Percentiles rank a stretch among this genome's conserved stretches.
Conservation (phyloP, 2,797 vertebrate genomes). For the Mus spretus region DNA sequence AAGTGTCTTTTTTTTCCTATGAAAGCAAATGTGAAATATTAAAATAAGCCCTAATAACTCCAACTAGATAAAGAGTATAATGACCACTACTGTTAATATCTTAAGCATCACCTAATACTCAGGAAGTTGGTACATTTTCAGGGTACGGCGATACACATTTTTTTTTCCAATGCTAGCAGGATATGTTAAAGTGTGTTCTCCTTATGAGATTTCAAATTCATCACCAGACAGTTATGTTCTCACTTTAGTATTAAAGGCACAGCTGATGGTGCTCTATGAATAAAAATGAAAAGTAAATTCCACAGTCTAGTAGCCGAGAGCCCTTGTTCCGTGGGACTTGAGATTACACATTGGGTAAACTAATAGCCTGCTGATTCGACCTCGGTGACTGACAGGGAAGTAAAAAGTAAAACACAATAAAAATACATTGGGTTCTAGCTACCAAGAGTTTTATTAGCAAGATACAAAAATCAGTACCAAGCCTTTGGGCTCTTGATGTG, state of each 20-base stretch:
- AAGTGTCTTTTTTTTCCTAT: slow-evolving; percentile 62
- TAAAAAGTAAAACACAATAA: slow-evolving; percentile 56
- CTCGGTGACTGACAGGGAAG: slow-evolving; percentile 78
- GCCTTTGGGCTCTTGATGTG: slow-evolving; percentile 41
- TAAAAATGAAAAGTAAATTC: slow-evolving; percentile 89
- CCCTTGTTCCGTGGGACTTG: slow-evolving; percentile 77
- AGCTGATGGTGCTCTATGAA: slow-evolving; percentile 75
- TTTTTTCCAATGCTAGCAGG: slow-evolving; percentile 34
- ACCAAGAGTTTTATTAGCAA: slow-evolving; percentile 66
- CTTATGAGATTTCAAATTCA: slow-evolving; percentile 79
- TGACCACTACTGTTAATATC: slow-evolving; percentile 55
- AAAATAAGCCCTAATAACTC: slow-evolving; percentile 78
- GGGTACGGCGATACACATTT: not conserved
- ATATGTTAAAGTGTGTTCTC: slow-evolving; percentile 62
- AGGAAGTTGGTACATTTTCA: slow-evolving; percentile 54
- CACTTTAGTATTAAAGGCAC: slow-evolving; percentile 78
- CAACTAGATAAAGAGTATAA: slow-evolving; percentile 58
- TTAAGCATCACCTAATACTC: slow-evolving; percentile 64
- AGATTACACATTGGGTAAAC: slow-evolving; percentile 85
- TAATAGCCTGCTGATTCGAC: slow-evolving; percentile 82
- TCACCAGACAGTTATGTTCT: slow-evolving; percentile 79
- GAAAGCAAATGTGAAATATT: slow-evolving; percentile 64
- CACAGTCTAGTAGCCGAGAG: slow-evolving; percentile 84
- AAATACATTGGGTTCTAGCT: slow-evolving; percentile 51
- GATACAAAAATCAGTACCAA: slow-evolving; percentile 66